phyloP scores from a whole-genome alignment of 2,113 vertebrate species.

The Crotalus helleri region DNA sequence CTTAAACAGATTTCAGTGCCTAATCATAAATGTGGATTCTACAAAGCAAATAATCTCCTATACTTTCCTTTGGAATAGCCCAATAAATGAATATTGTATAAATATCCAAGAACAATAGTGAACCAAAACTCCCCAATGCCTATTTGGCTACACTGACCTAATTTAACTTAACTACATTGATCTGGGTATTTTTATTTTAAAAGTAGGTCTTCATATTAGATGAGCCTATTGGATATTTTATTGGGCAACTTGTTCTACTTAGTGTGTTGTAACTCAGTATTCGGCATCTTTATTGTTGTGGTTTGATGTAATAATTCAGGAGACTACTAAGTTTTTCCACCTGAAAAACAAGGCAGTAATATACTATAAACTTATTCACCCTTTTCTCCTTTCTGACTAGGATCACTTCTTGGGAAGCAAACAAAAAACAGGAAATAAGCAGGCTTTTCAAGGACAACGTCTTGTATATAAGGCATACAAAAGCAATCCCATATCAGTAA shows the following conservation, averaged over 20 bases:
- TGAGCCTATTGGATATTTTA: background rate
- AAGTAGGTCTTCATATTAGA: background rate
- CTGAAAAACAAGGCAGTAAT: background rate
- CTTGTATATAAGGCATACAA: background rate
- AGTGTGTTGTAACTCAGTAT: background rate
- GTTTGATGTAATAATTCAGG: background rate
- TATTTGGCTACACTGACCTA: background rate
- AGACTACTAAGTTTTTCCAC: background rate
- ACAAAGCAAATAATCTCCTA: background rate
- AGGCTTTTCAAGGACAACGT: background rate
- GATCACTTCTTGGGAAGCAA: background rate
- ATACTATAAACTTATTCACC: background rate
- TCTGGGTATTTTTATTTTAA: background rate
- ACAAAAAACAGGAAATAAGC: background rate
- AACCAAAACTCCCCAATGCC: background rate
- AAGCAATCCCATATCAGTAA: background rate
- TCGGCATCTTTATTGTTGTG: background rate
- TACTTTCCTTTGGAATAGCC: background rate
- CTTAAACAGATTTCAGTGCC: background rate
- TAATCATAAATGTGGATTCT: background rate
- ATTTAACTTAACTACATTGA: conserved; percentile 18
- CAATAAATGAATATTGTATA: background rate
- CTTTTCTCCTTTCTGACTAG: background rate
- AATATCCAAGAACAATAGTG: background rate
- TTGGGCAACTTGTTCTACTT: conserved; percentile 20